Evolutionary conservation across 2,797 vertebrate genomes (phyloP).

Genomic region (Chaetodon trifasciatus): DNA sequence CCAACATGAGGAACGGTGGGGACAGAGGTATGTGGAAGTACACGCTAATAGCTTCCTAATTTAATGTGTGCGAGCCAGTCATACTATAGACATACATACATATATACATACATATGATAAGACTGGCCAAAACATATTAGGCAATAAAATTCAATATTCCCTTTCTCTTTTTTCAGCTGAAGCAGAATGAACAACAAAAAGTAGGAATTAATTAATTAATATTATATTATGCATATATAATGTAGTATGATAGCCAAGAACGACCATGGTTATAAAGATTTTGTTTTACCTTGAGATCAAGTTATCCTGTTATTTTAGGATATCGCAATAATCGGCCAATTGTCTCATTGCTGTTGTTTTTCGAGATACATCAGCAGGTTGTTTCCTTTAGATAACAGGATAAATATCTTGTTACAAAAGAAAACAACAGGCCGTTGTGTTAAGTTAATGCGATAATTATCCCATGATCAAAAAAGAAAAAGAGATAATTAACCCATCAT

Average conservation of each 20-base stretch:
- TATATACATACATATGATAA: too few species aligned
- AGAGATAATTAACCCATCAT: constrained; percentile 1
- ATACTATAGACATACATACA: too few species aligned
- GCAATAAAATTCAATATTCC: constrained; percentile 30
- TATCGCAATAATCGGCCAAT: background rate
- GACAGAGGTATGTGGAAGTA: constrained; percentile 87
- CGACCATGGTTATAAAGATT: background rate
- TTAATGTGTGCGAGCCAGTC: background rate
- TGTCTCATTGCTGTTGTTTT: background rate
- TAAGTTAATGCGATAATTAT: background rate
- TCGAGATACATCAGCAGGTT: background rate
- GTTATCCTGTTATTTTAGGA: background rate
- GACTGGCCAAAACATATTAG: background rate
- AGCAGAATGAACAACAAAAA: constrained; percentile 70
- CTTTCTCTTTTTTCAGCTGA: constrained; percentile 65
- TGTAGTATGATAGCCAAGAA: background rate
- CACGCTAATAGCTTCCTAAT: background rate
- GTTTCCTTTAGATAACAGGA: background rate
- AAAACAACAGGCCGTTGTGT: background rate
- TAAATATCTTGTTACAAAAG: background rate
- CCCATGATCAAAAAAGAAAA: background rate
- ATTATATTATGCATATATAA: constrained; percentile 14
- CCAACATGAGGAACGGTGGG: constrained; percentile 93
- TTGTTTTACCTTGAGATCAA: background rate
- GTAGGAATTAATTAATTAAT: constrained; percentile 60